Percentiles rank a stretch among this genome's conserved stretches.
Conservation (phyloP, 1,140 invertebrate species). For the Danaus melanippus region DNA sequence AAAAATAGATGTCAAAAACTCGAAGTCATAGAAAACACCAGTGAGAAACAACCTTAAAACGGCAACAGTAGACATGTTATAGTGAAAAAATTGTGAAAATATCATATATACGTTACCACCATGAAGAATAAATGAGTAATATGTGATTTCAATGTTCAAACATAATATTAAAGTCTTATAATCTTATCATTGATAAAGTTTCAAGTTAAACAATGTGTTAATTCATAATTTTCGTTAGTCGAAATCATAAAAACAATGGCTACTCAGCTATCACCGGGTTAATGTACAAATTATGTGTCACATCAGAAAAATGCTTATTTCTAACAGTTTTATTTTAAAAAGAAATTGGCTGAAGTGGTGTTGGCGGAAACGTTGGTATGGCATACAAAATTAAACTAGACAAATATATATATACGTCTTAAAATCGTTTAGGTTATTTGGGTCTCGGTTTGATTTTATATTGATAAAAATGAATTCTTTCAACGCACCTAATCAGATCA, state of each 20-base stretch:
- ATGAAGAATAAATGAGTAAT: constrained; percentile 5
- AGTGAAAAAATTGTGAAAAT: constrained; percentile 30
- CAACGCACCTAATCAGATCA: constrained; percentile 63
- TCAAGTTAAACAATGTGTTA: constrained; percentile 5
- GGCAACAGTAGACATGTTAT: constrained; percentile 35
- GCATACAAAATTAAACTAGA: constrained; percentile 5
- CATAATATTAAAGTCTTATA: no score
- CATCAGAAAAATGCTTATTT: constrained; percentile 29
- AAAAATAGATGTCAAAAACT: constrained; percentile 20
- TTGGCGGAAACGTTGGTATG: constrained; percentile 58
- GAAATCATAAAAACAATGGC: constrained; percentile 32
- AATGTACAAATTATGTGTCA: constrained; percentile 26
- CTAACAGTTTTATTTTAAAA: constrained; percentile 40
- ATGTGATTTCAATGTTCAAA: constrained; percentile 5
- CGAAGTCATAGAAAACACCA: constrained; percentile 15
- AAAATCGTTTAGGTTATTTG: constrained; percentile 12
- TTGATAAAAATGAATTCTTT: constrained; percentile 61
- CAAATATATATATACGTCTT: background rate
- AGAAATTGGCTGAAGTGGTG: constrained; percentile 54
- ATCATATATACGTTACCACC: background rate
- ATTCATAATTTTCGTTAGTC: background rate
- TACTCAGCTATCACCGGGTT: constrained; percentile 47
- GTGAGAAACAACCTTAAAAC: constrained; percentile 26
- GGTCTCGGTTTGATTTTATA: constrained; percentile 15
- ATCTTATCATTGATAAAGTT: no score